Conservation (phyloP, 1,140 invertebrate species). For the Saccostrea cuccullata region DNA sequence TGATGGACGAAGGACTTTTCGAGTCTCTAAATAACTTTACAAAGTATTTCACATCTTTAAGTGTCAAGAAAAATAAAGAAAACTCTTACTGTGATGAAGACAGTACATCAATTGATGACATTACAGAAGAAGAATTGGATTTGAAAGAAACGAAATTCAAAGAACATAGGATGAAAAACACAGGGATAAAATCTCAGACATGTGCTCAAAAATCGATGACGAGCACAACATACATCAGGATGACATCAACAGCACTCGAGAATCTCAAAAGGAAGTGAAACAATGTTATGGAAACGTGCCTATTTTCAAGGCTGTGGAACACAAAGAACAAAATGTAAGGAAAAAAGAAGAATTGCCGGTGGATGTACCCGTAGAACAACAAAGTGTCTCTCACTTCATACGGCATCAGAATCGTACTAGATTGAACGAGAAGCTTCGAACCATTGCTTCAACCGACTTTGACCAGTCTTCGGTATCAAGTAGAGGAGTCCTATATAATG, state of each 20-base stretch:
- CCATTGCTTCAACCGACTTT: background rate
- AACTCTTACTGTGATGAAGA: background rate
- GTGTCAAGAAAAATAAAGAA: slow-evolving; percentile 1
- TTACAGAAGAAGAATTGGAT: background rate
- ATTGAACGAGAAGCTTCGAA: no score
- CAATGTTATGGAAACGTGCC: background rate
- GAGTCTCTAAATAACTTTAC: background rate
- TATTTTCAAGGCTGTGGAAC: background rate
- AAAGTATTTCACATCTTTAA: slow-evolving; percentile 2
- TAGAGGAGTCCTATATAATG: no score
- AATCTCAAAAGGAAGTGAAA: background rate
- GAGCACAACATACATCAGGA: background rate
- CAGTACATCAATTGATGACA: background rate
- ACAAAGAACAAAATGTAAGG: background rate
- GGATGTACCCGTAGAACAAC: background rate
- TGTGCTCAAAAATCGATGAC: background rate
- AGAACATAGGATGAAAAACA: background rate
- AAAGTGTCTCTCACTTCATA: no score
- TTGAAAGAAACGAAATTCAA: background rate
- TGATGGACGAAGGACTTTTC: background rate
- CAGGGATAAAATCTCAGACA: background rate
- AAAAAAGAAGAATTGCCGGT: background rate
- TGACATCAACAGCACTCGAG: background rate
- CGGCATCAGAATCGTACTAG: no score
- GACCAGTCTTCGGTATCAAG: background rate